Base-by-base conservation (phyloP, 2,113 vertebrate genomes). In the Nanorana parkeri region DNA sequence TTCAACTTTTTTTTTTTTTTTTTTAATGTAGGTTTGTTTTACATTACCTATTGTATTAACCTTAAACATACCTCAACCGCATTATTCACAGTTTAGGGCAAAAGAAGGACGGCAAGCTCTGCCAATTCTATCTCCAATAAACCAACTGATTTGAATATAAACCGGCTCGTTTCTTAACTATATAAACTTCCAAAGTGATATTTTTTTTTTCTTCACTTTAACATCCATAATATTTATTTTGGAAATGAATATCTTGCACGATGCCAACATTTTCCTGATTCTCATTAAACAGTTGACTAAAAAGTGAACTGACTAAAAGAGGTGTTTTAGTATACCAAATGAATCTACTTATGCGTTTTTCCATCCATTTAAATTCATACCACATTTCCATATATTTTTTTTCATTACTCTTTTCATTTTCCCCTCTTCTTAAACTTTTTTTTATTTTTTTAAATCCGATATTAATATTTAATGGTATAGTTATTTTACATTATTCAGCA, bases 251-350 rank as follows among this genome's bases (percentile, higher is more conserved):
- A 47, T 68, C 24, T 68, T 1, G 16, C 17, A 7, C 5, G 8
- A 66, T 47, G 77, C 77, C 77, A 61, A 80, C 51, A 80, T 51
- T 28, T 47, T 68, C 55, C 24, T 26, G 54, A 69, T 80, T 80
- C 66, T 60, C 52, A 36, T 69, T 69, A 78, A 69, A 24, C 66
- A 69, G 69, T 69, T 78, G 20, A 68, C 29, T n/a, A 26, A 58
- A 58, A 67, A 55, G 64, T 56, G 65, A 23, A 47, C 47, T 17
- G 32, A 68, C 7, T 47, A 68, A 21, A 68, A 68, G 41, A 47
- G 67, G 29, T 68, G 36, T 68, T 68, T 41, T 26, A 19, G 20
- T 36, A 58, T 68, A 78, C 63, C 11, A 21, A 65, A 68, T 23
- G 51, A 29, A 55, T 60, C 65, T 16, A 47, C 17, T 26, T 11